phyloP scores from a whole-genome alignment of 2,888 invertebrate genomes.

The Furcula furcula region DNA sequence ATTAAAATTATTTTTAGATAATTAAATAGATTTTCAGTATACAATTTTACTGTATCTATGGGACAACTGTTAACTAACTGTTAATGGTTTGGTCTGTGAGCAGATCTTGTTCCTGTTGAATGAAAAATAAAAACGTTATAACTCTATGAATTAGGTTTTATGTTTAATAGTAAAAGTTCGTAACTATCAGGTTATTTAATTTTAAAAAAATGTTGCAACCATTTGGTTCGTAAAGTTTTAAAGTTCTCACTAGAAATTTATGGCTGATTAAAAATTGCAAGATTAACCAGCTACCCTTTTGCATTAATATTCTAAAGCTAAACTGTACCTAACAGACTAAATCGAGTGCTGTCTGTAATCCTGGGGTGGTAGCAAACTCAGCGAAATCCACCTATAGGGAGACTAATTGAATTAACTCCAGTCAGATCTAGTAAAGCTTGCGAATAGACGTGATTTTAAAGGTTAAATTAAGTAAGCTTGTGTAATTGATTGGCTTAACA shows the following conservation, averaged over 20 bases:
- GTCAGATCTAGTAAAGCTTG: constrained; percentile 12
- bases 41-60: too few species aligned
- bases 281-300: constrained; percentile 1
- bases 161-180: too few species aligned
- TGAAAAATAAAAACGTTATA: too few species aligned
- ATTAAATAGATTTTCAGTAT: too few species aligned
- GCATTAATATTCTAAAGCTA: constrained; percentile 16
- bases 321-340: constrained; percentile 17
- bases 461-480: constrained; percentile 13
- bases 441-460: constrained; percentile 19
- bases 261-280: constrained; percentile 1
- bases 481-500: constrained; percentile 1
- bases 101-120: too few species aligned
- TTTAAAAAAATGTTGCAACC: not conserved
- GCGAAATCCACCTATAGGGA: constrained; percentile 23
- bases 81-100: too few species aligned
- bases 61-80: too few species aligned
- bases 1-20: too few species aligned
- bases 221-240: not conserved
- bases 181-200: too few species aligned
- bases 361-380: constrained; percentile 17
- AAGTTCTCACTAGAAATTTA: not conserved
- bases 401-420: constrained; percentile 40
- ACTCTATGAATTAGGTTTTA: too few species aligned
- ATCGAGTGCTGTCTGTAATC: constrained; percentile 19